phyloP scores from a whole-genome alignment of 2,113 vertebrate genomes.

The Siniperca chuatsi region DNA sequence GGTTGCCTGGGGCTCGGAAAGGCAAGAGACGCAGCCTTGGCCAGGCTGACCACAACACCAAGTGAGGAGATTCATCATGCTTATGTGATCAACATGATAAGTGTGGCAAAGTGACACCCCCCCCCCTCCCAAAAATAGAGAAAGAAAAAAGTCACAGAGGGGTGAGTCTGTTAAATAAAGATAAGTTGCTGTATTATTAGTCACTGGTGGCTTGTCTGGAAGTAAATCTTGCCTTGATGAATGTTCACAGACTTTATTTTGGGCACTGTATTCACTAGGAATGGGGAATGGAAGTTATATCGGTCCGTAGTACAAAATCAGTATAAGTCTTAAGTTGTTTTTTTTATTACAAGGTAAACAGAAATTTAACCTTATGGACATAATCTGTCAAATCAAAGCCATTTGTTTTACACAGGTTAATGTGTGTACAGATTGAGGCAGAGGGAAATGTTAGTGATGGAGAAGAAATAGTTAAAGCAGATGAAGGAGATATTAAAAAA shows the following conservation, averaged over 20 bases:
- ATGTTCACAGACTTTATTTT: slow-evolving; percentile 17
- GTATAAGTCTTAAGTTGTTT: neutral
- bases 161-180: slow-evolving; percentile 19
- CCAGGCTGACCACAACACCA: slow-evolving; percentile 47
- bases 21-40: slow-evolving; percentile 50
- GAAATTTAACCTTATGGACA: neutral
- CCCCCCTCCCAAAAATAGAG: neutral
- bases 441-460: neutral
- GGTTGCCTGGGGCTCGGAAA: slow-evolving; percentile 70
- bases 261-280: neutral
- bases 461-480: slow-evolving; percentile 1
- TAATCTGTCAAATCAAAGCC: neutral
- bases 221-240: slow-evolving; percentile 31
- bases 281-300: neutral
- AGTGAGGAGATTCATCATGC: slow-evolving; percentile 73
- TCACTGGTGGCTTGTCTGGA: slow-evolving; percentile 25
- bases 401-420: neutral
- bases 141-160: neutral
- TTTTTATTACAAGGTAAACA: neutral
- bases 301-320: neutral
- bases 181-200: slow-evolving; percentile 12
- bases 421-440: neutral
- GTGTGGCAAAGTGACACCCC: slow-evolving; percentile 1
- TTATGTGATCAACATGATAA: slow-evolving; percentile 75
- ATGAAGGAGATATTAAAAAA: slow-evolving; percentile 17